Evolutionary conservation across 2,113 vertebrate species (phyloP).

Genomic region (human): GRCh38 chr12:11425001-11425500

Average conservation of each 20-base stretch:
- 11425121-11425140: neutral
- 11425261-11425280: neutral
- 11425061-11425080: neutral
- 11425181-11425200: neutral
- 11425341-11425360: neutral
- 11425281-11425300: neutral
- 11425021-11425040: neutral
- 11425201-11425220: accelerated
- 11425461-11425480: neutral
- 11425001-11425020: neutral
- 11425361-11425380: too few species aligned
- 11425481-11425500: neutral
- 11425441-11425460: too few species aligned
- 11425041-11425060: neutral
- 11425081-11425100: neutral
- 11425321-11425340: neutral
- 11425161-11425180: neutral
- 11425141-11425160: neutral
- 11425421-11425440: too few species aligned
- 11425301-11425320: neutral
- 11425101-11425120: neutral
- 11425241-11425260: accelerated
- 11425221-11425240: neutral
- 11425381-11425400: too few species aligned
- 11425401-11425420: too few species aligned